Evolutionary conservation across 1,140 invertebrate genomes (phyloP), one percentile per base, ranked within the genome.

Genomic region (Conus ventricosus): DNA sequence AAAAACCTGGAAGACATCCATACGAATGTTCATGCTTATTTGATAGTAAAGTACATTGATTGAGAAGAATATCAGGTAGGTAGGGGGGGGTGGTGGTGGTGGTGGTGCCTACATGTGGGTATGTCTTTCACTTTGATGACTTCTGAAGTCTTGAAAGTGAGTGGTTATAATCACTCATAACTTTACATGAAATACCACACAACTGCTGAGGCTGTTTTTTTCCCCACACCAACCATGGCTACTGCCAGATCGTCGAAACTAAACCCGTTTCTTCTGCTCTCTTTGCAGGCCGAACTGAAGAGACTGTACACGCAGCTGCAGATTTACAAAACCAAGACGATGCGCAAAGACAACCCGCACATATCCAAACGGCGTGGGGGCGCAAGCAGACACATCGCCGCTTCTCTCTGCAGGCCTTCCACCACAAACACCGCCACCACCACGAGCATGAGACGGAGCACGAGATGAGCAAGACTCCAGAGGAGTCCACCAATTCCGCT

Each of bases 281-380:
- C 51, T 88, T 90, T 90, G 39, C 92, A 97, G 97, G 97, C 97
- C 76, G 98, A 99, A 95, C 96, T 99, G 86, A 98, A 98, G 95
- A 96, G 98, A 90, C 96, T 99, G 27, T 99, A 99, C 95, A 97
- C 98, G 27, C 98, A 98, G 95, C 95, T 98, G 90, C 95, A 96
- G 90, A 95, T 96, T 75, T 96, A 98, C 91, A 97, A 98, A 91
- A 98, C 98, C 94, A 98, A 98, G 95, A 98, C 97, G 23, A 97
- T 99, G 94, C 96, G 98, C 84, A 97, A 97, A 91, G 98, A 99
- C 95, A 99, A 99, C 96, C 98, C 98, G 39, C 98, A 99, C 96
- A 98, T 99, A 94, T 98, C 97, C 87, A 98, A 98, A 95, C 96
- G 98, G 87, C 96, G 98, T 88, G 98, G 98, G 98, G 98, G n/a